Percentiles rank a stretch among this genome's conserved stretches.
Conservation (phyloP, 2,113 vertebrate species). For the Lutjanus erythropterus region DNA sequence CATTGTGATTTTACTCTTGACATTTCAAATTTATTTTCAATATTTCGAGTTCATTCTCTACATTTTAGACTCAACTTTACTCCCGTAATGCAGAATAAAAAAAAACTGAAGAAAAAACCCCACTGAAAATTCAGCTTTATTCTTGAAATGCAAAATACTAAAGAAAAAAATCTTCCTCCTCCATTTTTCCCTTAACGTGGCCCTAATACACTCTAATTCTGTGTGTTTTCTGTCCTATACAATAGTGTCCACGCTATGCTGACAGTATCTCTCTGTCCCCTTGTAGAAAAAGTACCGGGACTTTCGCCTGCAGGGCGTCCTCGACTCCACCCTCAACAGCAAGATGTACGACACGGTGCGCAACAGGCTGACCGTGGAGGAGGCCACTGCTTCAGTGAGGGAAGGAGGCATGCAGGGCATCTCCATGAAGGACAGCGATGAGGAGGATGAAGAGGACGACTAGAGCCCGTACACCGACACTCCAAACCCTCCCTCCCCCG, state of each 20-base stretch:
- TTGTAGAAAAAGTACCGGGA: constrained; percentile 97
- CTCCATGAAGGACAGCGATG: constrained; percentile 99
- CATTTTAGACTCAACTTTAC: no score
- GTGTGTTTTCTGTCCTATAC: no score
- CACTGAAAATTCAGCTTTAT: no score
- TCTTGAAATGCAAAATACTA: no score
- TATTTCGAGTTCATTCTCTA: no score
- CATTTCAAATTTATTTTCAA: no score
- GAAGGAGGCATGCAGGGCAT: constrained; percentile 98
- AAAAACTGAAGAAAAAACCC: no score
- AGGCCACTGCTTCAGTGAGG: constrained; percentile 94
- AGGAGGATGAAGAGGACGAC: constrained; percentile 92
- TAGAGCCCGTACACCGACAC: constrained; percentile 75
- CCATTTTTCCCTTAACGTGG: no score
- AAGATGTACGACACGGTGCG: constrained; percentile 99
- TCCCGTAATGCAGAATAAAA: no score
- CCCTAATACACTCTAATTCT: no score
- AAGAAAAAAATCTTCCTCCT: no score
- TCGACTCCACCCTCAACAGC: constrained; percentile 98
- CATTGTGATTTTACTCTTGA: no score
- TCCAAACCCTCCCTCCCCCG: constrained; percentile 27
- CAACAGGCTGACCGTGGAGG: constrained; percentile 96
- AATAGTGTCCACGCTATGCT: background rate
- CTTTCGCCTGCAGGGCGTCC: constrained; percentile 98
- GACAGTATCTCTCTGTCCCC: constrained; percentile 1